Evolutionary conservation across 2,888 invertebrate genomes (phyloP).

Genomic region (Xiphydria camelus): DNA sequence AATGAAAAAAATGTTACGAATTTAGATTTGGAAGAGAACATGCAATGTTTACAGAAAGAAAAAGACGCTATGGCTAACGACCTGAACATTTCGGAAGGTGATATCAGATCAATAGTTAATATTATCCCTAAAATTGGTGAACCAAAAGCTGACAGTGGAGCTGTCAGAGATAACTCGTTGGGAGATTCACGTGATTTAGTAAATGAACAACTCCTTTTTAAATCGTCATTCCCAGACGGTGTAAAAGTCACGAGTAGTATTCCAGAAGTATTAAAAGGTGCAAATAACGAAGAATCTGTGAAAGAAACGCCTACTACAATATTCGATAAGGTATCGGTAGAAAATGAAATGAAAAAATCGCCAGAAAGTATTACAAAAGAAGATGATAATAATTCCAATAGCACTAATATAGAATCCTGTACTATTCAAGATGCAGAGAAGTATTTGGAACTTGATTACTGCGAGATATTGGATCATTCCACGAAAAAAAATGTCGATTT

Average conservation of each 20-base stretch:
- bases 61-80: conserved; percentile 35
- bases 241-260: too few species aligned
- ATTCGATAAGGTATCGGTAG: too few species aligned
- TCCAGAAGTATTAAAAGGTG: too few species aligned
- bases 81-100: conserved; percentile 31
- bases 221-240: too few species aligned
- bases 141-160: conserved; percentile 20
- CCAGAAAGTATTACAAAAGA: too few species aligned
- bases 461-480: conserved; percentile 11
- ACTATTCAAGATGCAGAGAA: not conserved
- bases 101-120: conserved; percentile 37
- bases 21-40: conserved; percentile 30
- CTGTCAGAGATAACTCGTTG: conserved; percentile 5
- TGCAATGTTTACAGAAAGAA: conserved; percentile 31
- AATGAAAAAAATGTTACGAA: conserved; percentile 18
- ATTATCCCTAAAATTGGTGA: conserved; percentile 33
- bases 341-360: too few species aligned
- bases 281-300: too few species aligned
- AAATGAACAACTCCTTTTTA: too few species aligned
- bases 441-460: not conserved
- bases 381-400: too few species aligned
- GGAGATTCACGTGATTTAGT: too few species aligned
- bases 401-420: too few species aligned
- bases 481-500: conserved; percentile 10
- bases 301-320: too few species aligned